Conservation (phyloP, 1,140 invertebrate genomes). For the Myzus persicae region DNA sequence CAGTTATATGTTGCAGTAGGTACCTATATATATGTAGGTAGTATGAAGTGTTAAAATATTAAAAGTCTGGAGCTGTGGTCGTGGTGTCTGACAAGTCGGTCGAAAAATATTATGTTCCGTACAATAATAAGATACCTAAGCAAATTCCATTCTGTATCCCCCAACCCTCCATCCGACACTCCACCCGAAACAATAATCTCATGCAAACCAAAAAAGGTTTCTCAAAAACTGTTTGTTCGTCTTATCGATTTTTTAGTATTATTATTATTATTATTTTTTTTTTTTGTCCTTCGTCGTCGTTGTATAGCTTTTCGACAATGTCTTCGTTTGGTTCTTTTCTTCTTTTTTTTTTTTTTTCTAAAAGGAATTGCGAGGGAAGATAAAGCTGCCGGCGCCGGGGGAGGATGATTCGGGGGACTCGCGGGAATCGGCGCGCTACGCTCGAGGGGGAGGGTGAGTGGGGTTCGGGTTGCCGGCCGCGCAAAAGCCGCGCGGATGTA, state of each 20-base stretch:
- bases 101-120: background rate
- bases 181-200: conserved; percentile 39
- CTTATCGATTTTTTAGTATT: conserved; percentile 32
- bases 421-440: background rate
- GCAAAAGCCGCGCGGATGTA: background rate
- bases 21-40: too few relatives aligned
- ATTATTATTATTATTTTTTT: background rate
- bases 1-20: too few relatives aligned
- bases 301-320: background rate
- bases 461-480: background rate
- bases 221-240: conserved; percentile 35
- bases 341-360: background rate
- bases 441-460: background rate
- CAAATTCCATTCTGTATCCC: background rate
- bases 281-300: background rate
- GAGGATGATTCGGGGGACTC: background rate
- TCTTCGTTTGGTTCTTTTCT: background rate
- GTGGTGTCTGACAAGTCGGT: background rate
- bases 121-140: background rate
- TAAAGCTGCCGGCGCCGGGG: too few relatives aligned
- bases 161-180: background rate
- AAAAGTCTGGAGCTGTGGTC: background rate
- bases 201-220: conserved; percentile 24
- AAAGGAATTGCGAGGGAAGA: background rate
- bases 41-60: background rate